Base-by-base conservation (phyloP, 92 coral and sea anemone species). In the Phymanthus crucifer region DNA sequence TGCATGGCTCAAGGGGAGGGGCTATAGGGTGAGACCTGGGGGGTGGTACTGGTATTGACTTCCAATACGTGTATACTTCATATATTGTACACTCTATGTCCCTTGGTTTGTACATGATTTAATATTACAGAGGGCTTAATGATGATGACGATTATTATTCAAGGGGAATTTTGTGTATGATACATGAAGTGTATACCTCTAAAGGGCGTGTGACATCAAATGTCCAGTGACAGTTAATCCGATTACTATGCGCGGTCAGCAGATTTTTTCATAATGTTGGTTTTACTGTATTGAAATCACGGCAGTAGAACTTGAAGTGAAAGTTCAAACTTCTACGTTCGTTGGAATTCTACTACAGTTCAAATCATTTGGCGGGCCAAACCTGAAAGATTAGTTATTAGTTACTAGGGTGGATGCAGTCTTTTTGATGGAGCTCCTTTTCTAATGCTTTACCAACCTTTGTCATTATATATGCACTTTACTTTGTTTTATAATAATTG, bases 51-150 rank as follows among this genome's bases (percentile, higher is more conserved):
- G 33, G 45, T 37, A 34, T 69, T 69, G 43, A 66, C 71, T 21
- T 31, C 0, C 4, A 35, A 33, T 69, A 69, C 43, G 73, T 69
- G 34, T 69, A 69, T 69, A 69, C 73, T 69, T 69, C 73, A 69
- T 69, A 33, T 69, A 24, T 19, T 0, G n/a, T 69, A 69, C 24
- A 69, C 9, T 61, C 33, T 54, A 54, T 61, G 16, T 61, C 27
- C 32, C 68, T 61, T 61, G 14, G 32, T 18, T 61, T 27, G 68
- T 61, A 61, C 68, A 61, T 61, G 68, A 61, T 61, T 21, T 27
- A 27, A 61, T 61, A 54, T 54, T 54, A 27, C 32, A 61, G 68
- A 9, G 68, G 68, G 68, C 18, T 61, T 61, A 10, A 69, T 69
- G 26, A n/a, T n/a, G n/a, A n/a, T n/a, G n/a, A n/a, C n/a, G n/a